Evolutionary conservation across 2,888 invertebrate species (phyloP), one percentile per base, ranked within the genome.

Genomic region (Lacanobia wlatinum): DNA sequence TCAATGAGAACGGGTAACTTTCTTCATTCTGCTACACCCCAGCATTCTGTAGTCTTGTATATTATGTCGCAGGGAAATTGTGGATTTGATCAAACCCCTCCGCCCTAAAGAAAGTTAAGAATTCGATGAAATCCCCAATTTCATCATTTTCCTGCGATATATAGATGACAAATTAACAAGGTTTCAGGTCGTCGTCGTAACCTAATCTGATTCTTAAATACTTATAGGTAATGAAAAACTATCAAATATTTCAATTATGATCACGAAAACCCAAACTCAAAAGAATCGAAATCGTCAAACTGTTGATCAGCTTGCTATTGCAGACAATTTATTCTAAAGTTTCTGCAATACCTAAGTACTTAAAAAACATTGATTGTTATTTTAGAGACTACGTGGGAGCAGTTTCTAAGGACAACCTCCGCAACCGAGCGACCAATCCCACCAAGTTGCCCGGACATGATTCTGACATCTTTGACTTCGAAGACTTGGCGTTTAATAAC

Each of bases 351-450:
- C 8, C n/a, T 1, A 0, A 43, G 28, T 28, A 28, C 28, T 28
- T 28, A 28, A 34, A 34, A 34, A 34, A 34, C 34, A 34, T 34
- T 34, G 4, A 34, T 34, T 34, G n/a, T 14, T 34, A 21, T 79
- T 80, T 9, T 60, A 85, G 88, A 38, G 70, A 76, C 55, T 88
- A 84, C 46, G 78, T 88, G 9, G 89, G 89, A 8, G 87, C 81
- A 63, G 70, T 88, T 23, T 85, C 89, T 8, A 90, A 89, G 68
- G 43, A 97, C 97, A 40, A 91, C 96, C 74, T 97, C 96, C 78
- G 96, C 96, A 87, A 93, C 97, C 65, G 60, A 56, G 86, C 84
- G 7, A 87, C 87, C 0, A 89, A 89, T 64, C 88, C 89, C 7
- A 84, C 76, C 4, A 88, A 79, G 73, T 62, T 84, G 21, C 87